Base-by-base conservation (phyloP, 2,113 vertebrate species). In the Oncorhynchus nerka region DNA sequence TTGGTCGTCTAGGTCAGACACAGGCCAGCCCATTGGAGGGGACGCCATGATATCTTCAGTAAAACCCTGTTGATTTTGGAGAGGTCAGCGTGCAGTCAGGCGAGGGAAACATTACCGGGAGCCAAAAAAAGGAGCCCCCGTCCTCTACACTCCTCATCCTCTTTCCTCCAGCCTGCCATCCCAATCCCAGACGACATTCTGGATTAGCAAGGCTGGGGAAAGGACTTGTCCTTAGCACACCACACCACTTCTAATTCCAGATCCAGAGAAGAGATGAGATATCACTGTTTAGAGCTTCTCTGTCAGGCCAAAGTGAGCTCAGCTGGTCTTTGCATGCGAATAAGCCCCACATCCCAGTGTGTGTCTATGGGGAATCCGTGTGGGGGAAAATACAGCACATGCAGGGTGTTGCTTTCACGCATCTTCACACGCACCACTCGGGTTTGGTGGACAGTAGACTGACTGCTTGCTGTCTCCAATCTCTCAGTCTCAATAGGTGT, bases 31-130 rank as follows among this genome's bases (percentile, higher is more conserved):
- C 45, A 65, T 32, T 28, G 69, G 1, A 62, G 61, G 32, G 69
- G 70, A 76, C 80, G 79, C 55, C 75, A 39, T 78, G 74, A 83
- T 84, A 75, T 86, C 84, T 76, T 24, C 70, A 45, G 72, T 79
- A 66, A 68, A 62, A 62, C 68, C 32, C 34, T 88, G 84, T 91
- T 89, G 90, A 83, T 76, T 81, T 91, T 88, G 89, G 87, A 80
- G 75, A 75, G 79, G 80, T 85, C 48, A 65, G 48, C 28, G 34
- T 75, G 72, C 79, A 80, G 78, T 71, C 83, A 75, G 71, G 68
- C 70, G 68, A 71, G 32, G 16, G 72, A 77, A 71, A 83, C 48
- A 34, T 57, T 77, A 68, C 51, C 22, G 34, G 78, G 71, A 62
- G 71, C 79, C 77, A 81, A 74, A 84, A 84, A 57, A 79, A 77